Conservation (phyloP, 2,888 invertebrate species). For the Drosophila suboccidentalis region DNA sequence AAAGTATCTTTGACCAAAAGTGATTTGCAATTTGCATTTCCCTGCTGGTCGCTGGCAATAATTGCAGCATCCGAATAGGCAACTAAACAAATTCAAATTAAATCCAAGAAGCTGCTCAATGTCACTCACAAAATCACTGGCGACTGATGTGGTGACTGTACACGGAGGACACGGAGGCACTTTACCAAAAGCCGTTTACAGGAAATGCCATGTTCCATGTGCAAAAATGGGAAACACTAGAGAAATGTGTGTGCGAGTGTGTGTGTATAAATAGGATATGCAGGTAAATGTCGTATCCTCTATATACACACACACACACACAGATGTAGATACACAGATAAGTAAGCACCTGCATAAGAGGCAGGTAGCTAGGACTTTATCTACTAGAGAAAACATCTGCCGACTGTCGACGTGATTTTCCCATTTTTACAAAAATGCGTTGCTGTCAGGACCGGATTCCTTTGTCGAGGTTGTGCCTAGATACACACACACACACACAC, state of each 20-base stretch:
- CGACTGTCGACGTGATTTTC: slow-evolving; percentile 67
- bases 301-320: slow-evolving; percentile 28
- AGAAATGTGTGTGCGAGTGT: slow-evolving; percentile 26
- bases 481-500: slow-evolving; percentile 36
- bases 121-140: slow-evolving; percentile 27
- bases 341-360: slow-evolving; percentile 61
- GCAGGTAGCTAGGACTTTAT: slow-evolving; percentile 70
- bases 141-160: slow-evolving; percentile 49
- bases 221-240: slow-evolving; percentile 54
- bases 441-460: slow-evolving; percentile 61
- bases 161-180: slow-evolving; percentile 28
- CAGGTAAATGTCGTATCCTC: slow-evolving; percentile 63
- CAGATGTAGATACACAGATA: slow-evolving; percentile 13
- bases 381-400: slow-evolving; percentile 72
- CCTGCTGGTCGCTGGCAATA: slow-evolving; percentile 7
- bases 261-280: slow-evolving; percentile 65
- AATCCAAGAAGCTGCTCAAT: slow-evolving; percentile 44
- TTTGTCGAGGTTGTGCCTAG: slow-evolving; percentile 66
- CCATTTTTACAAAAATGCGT: slow-evolving; percentile 59
- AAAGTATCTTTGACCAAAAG: slow-evolving; percentile 14
- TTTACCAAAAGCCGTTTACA: slow-evolving; percentile 45
- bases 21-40: slow-evolving; percentile 28
- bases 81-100: slow-evolving; percentile 46
- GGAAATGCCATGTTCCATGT: slow-evolving; percentile 67
- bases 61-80: slow-evolving; percentile 18